Evolutionary conservation across 2,797 vertebrate species (phyloP), one percentile per base, ranked within the genome.

Genomic region (Hemibagrus guttatus): DNA sequence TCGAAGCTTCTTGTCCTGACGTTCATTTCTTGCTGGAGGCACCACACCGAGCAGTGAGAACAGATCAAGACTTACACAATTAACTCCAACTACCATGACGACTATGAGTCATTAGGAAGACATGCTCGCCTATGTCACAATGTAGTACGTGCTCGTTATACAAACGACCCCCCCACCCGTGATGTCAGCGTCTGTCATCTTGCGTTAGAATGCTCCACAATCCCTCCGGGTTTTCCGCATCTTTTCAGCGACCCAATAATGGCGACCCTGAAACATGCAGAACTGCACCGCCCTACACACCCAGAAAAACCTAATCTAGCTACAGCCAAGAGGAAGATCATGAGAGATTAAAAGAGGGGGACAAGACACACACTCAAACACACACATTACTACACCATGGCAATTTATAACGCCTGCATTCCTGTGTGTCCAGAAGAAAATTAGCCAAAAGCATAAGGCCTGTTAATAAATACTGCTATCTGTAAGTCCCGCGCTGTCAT

Each of bases 141-240:
- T 49, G 46, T 8, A 8, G 7, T 14, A 31, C 6, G 7, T 11
- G 31, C 17, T 54, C 17, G 9, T 68, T 69, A 56, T 26, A 52
- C 39, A 66, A 26, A n/a, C n/a, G n/a, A n/a, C n/a, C 35, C 35
- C 46, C 46, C 21, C 23, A 7, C 52, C 83, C 14, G n/a, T 58
- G 74, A 87, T 61, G 81, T 79, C 84, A 84, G 68, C 6, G 80
- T 28, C 69, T 86, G 87, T 87, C 87, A 49, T n/a, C 69, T 78
- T 58, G 26, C 8, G 66, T 88, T 66, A 85, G 54, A 69, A 83
- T 46, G 52, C 9, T 66, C 46, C 59, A 35, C 61, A 42, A 74
- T 26, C 75, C 54, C 28, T 1, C 75, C 3, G 28, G 75, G 52
- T 35, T 75, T 87, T 76, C 46, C 19, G 56, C 66, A 9, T 23